A percentile compares a stretch with the other conserved stretches of the same genome.
phyloP scores from a whole-genome alignment of 2,888 invertebrate genomes.

The Theristus sp. region DNA sequence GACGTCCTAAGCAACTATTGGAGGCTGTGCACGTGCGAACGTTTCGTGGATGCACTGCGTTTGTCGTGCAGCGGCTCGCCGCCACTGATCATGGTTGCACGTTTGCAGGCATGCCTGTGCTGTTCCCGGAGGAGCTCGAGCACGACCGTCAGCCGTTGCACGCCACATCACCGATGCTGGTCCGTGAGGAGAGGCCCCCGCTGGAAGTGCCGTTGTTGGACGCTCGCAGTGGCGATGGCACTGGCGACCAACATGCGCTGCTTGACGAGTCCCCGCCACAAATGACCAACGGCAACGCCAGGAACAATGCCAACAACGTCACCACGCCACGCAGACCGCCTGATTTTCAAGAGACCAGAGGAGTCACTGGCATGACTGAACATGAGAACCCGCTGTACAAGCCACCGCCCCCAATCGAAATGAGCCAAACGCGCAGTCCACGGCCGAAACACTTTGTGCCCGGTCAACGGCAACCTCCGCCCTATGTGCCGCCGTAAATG shows the following conservation, averaged over 20 bases:
- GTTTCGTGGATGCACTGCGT: too few relatives aligned
- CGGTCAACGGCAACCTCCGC: constrained; percentile 72
- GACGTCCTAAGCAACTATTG: too few relatives aligned
- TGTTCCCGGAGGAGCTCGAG: not conserved
- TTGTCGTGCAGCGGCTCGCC: too few relatives aligned
- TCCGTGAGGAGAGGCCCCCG: not conserved
- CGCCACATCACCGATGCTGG: not conserved
- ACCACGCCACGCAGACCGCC: not conserved
- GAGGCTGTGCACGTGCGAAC: too few relatives aligned
- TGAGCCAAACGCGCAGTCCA: constrained; percentile 42
- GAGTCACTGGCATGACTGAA: constrained; percentile 11
- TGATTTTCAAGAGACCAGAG: too few relatives aligned
- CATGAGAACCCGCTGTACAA: constrained; percentile 54
- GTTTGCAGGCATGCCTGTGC: not conserved
- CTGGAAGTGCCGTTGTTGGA: not conserved
- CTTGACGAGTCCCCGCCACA: not conserved
- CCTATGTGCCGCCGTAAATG: constrained; percentile 83
- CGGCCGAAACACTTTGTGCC: constrained; percentile 40
- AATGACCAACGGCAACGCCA: not conserved
- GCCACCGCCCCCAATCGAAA: constrained; percentile 66
- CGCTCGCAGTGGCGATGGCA: not conserved
- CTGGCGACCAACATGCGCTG: not conserved
- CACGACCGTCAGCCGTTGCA: constrained; percentile 3
- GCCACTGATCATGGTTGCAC: too few relatives aligned
- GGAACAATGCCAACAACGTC: not conserved